Percentiles rank a stretch among this genome's conserved stretches.
Conservation (phyloP, 2,888 invertebrate genomes). For the Argyresthia albistria region DNA sequence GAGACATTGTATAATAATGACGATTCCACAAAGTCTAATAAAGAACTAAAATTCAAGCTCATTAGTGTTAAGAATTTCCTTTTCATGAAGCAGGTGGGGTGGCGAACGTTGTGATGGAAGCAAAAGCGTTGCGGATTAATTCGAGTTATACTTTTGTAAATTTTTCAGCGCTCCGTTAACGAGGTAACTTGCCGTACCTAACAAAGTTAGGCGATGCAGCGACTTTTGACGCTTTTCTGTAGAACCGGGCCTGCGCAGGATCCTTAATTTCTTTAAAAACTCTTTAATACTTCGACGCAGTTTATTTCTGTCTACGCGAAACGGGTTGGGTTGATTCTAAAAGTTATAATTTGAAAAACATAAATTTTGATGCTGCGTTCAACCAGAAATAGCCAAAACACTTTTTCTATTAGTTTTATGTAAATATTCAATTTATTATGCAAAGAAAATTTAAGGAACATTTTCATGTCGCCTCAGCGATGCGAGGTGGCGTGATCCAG, state of each 20-base stretch:
- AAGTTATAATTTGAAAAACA: background rate
- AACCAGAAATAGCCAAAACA: background rate
- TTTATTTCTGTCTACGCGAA: slow-evolving; percentile 32
- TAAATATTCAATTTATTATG: too few relatives aligned
- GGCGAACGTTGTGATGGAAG: slow-evolving; percentile 17
- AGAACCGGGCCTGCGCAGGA: slow-evolving; percentile 27
- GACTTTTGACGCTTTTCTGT: slow-evolving; percentile 32
- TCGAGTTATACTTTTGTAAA: slow-evolving; percentile 44
- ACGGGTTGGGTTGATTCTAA: slow-evolving; percentile 17
- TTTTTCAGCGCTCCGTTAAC: slow-evolving; percentile 49
- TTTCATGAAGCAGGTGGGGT: slow-evolving; percentile 21
- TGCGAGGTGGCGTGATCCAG: background rate
- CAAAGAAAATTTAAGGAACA: too few relatives aligned
- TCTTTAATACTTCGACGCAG: slow-evolving; percentile 52
- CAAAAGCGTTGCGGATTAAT: slow-evolving; percentile 42
- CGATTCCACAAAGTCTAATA: background rate
- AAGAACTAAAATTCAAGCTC: slow-evolving; percentile 28
- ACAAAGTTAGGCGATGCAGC: slow-evolving; percentile 54
- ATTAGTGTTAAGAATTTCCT: slow-evolving; percentile 44
- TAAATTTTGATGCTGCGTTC: background rate
- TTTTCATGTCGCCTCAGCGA: too few relatives aligned
- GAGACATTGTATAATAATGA: too few relatives aligned
- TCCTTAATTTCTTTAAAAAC: slow-evolving; percentile 56
- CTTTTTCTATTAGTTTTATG: too few relatives aligned
- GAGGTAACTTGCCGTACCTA: slow-evolving; percentile 51